Evolutionary conservation across 2,797 vertebrate species (phyloP), one percentile per base, ranked within the genome.

Genomic region (Sebastes dallii): DNA sequence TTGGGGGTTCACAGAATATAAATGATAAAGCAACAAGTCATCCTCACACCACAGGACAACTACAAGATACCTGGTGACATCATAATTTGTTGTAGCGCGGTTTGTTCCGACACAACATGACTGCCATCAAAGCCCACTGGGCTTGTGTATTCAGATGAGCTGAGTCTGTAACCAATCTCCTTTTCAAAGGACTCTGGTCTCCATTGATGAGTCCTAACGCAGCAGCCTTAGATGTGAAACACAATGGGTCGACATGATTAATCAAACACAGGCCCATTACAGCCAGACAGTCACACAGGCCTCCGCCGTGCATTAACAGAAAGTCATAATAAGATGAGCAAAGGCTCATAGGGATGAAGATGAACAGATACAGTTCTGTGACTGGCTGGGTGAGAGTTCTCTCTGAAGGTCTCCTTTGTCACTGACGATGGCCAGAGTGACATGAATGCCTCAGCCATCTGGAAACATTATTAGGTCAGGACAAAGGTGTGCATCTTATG

Each of bases 251-350:
- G 87, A 92, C 93, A 93, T 94, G 94, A 96, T 95, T 94, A 95
- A 93, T 93, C 91, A 94, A 95, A 96, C 92, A 93, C 91, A 93
- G 89, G 85, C 88, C 90, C 90, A 95, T 95, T 94, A 95, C 90
- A 91, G 90, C 86, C 91, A 91, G 91, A 89, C 90, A 92, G 93
- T 91, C 91, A 92, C 87, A 85, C 94, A 93, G 91, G 87, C 87
- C 91, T 91, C 88, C 87, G 87, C 75, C 67, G 78, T 85, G 88
- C 92, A 92, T 95, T 95, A 95, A 94, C 92, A 92, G 92, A 92
- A 95, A 95, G 93, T 95, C 94, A 93, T 95, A 96, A 96, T 95
- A 95, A 94, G 94, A 96, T 91, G 92, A 94, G 93, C 94, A 93
- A 94, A 90, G 92, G 91, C 85, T 89, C 91, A 92, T 77, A 83